Base-by-base conservation (phyloP, 2,888 invertebrate genomes). In the Bellardia pandia region DNA sequence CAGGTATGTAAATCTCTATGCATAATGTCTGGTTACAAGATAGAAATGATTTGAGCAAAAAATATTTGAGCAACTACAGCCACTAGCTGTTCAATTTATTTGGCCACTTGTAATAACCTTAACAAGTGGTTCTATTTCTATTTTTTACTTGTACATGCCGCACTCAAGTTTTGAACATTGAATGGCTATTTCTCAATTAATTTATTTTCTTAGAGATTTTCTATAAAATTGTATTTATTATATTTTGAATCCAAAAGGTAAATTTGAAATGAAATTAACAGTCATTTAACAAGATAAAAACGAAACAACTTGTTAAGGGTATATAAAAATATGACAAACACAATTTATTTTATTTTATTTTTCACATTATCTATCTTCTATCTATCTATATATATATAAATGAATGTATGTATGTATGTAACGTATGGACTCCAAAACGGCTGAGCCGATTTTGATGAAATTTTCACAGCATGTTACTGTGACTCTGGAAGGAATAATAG, bases 21-120 rank as follows among this genome's bases (percentile, higher is more conserved):
- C 37, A 42, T 53, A 37, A 30, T 75, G 68, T 75, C 75, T 75
- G 37, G 30, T 75, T 60, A 40, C 16, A 51, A 40, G 33, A 66
- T 37, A 45, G 30, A 56, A 64, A 37, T 45, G n/a, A 64, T 72
- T 58, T 58, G 14, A 45, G 42, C 16, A 48, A 68, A 68, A 23
- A 11, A 53, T 30, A 66, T 37, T 68, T 64, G 7, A 69, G 33
- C 40, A 69, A 69, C 62, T 66, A 62, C 53, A 51, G 42, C 56
- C 68, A 69, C 75, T 45, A 48, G 75, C 58, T 64, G 33, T 72
- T 64, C 72, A 53, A 76, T 76, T 42, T 77, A 60, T 85, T 42
- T 64, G 74, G 33, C 81, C 87, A 87, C 87, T 85, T 87, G 84
- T 84, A 76, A 74, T 75, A 75, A 78, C 53, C 58, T 85, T 71